Base-by-base conservation (phyloP, 2,888 invertebrate species). In the Plebejus argus region DNA sequence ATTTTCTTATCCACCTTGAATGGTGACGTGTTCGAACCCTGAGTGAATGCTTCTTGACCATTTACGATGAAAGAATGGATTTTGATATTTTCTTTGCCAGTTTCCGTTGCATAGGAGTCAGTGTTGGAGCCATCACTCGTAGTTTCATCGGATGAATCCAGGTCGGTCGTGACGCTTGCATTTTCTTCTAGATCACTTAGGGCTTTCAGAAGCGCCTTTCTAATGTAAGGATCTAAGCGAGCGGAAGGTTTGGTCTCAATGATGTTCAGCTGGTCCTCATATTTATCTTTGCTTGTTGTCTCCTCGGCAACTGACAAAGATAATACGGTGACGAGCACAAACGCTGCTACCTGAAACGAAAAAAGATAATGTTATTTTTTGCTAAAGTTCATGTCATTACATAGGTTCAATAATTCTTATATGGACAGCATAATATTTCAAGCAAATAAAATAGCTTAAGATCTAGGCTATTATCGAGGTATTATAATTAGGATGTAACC, bases 131-230 rank as follows among this genome's bases (percentile, higher is more conserved):
- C 85, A 61, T 89, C 89, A 3, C 85, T 85, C 0, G 84, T 86
- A 15, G 49, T 28, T 12, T 74, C 74, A 7, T 49, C 45, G 8
- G 39, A 10, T 10, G 23, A 39, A n/a, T 71, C 71, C 20, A 45
- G 18, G 28, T 94, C 94, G 23, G 89, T 95, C 4, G 95, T 95
- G 33, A 85, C 79, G 76, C 85, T 87, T 28, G 87, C 89, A 80
- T 95, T 96, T 81, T 95, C 95, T 89, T 97, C 97, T 76, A 97
- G 90, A 84, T 97, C 97, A 76, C 96, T 96, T 5, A 98, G 93
- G 15, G 97, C 97, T 89, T 96, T 96, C 6, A 97, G 90, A 70
- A 97, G 90, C 0, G 97, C 97, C 88, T 96, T 95, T 20, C 97
- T 94, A 53, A 98, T 95, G 80, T 96, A 96, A 71, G 96, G 96